phyloP scores from a whole-genome alignment of 2,888 invertebrate species.

The Tiliacea citrago region DNA sequence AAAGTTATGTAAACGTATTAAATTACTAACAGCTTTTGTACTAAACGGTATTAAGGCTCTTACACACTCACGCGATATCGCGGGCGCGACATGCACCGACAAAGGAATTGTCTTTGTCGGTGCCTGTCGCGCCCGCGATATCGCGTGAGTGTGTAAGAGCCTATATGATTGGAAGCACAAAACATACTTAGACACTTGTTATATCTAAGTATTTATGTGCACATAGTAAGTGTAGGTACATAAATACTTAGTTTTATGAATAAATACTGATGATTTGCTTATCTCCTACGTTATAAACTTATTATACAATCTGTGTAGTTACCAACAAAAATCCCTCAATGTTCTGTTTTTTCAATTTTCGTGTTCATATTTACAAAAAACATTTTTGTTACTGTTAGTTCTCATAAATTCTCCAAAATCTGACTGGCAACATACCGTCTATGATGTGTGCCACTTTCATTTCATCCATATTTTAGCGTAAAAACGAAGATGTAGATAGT shows the following conservation, averaged over 20 bases:
- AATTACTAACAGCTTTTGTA: constrained; percentile 30
- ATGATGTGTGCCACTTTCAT: neutral
- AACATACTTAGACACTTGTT: neutral
- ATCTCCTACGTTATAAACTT: neutral
- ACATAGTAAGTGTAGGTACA: neutral
- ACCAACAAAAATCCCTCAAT: neutral
- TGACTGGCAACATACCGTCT: neutral
- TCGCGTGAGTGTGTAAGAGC: too few relatives aligned
- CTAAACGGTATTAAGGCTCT: neutral
- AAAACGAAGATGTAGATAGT: constrained; percentile 24
- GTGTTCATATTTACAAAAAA: neutral
- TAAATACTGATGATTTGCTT: neutral
- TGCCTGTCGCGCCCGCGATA: too few relatives aligned
- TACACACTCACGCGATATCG: too few relatives aligned
- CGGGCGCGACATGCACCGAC: too few relatives aligned
- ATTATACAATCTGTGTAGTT: neutral
- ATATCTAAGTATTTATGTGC: neutral
- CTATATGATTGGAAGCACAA: neutral
- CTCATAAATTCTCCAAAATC: constrained; percentile 4
- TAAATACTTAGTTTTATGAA: too few relatives aligned
- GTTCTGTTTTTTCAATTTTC: neutral
- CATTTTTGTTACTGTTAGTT: neutral
- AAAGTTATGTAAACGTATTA: constrained; percentile 27
- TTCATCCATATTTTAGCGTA: constrained; percentile 31
- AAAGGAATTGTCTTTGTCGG: too few relatives aligned